A percentile compares a stretch with the other conserved stretches of the same genome.
These are phyloP conservation scores for Caenorhabditis macrosperma DNA, from an alignment of 2,888 invertebrate species.

Conservation along the genomic window DNA sequence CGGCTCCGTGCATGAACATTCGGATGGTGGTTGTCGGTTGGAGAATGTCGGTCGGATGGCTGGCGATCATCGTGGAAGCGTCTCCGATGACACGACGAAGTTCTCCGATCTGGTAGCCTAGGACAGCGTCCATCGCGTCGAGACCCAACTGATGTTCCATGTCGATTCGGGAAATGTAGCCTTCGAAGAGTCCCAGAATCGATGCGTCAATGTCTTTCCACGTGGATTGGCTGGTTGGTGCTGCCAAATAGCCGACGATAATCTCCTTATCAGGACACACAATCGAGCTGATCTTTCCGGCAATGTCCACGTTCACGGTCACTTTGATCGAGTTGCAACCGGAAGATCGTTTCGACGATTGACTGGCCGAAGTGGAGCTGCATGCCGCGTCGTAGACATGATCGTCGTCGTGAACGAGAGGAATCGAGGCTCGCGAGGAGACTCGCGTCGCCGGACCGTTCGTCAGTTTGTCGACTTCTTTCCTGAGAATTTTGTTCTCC, in stretches of 20 bases:
- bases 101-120: conserved; percentile 89
- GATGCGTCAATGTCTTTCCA: conserved; percentile 75
- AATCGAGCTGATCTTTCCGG: conserved; percentile 65
- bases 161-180: conserved; percentile 91
- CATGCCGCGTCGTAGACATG: conserved; percentile 72
- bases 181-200: conserved; percentile 69
- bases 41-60: conserved; percentile 69
- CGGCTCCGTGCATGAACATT: conserved; percentile 83
- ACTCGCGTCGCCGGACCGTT: conserved; percentile 65
- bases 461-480: conserved; percentile 89
- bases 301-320: conserved; percentile 72
- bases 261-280: conserved; percentile 74
- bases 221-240: conserved; percentile 64
- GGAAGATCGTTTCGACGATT: conserved; percentile 62
- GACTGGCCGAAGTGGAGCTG: conserved; percentile 45
- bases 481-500: conserved; percentile 96
- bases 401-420: conserved; percentile 70
- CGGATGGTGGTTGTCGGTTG: conserved; percentile 71
- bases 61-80: conserved; percentile 6
- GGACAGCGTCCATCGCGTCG: conserved; percentile 88
- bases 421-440: conserved; percentile 76
- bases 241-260: conserved; percentile 73
- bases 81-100: conserved; percentile 43
- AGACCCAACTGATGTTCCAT: conserved; percentile 91
- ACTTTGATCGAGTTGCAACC: conserved; percentile 68